Conservation (phyloP, 2,888 invertebrate genomes). For the Heteromyza rotundicornis region DNA sequence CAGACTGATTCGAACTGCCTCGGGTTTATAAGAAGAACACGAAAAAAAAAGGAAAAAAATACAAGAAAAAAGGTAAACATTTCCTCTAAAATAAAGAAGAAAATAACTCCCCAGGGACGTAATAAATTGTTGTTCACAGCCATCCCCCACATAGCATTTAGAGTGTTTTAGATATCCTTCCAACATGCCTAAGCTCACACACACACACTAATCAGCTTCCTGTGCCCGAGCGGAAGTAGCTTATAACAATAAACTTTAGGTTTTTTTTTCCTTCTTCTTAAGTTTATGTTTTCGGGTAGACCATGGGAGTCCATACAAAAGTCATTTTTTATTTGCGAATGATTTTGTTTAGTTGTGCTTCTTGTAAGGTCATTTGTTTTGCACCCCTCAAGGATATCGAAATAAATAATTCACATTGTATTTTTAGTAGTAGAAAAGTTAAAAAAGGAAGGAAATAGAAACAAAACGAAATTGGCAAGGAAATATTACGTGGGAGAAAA, state of each 20-base stretch:
- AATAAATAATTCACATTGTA: conserved; percentile 46
- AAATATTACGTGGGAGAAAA: too few relatives aligned
- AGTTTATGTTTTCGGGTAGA: too few relatives aligned
- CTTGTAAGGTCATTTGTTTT: conserved; percentile 48
- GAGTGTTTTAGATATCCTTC: neutral
- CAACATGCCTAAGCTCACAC: neutral
- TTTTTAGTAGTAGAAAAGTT: too few relatives aligned
- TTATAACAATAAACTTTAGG: neutral
- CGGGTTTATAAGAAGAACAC: neutral
- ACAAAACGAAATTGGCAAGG: too few relatives aligned
- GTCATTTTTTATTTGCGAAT: conserved; percentile 8
- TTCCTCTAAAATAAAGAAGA: too few relatives aligned
- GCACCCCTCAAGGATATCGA: conserved; percentile 50
- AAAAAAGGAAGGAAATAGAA: too few relatives aligned
- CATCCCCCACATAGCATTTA: neutral
- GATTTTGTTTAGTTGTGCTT: conserved; percentile 2
- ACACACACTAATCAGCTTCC: conserved; percentile 25
- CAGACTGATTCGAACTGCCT: neutral
- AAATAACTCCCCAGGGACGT: conserved; percentile 20
- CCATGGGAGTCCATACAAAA: neutral
- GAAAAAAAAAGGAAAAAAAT: neutral
- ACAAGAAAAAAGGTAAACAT: neutral
- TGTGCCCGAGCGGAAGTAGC: conserved; percentile 12
- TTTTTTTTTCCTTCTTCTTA: too few relatives aligned
- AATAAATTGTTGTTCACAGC: conserved; percentile 15